Evolutionary conservation across 2,888 invertebrate genomes (phyloP).

Genomic region (Eristalinus sepulchralis): DNA sequence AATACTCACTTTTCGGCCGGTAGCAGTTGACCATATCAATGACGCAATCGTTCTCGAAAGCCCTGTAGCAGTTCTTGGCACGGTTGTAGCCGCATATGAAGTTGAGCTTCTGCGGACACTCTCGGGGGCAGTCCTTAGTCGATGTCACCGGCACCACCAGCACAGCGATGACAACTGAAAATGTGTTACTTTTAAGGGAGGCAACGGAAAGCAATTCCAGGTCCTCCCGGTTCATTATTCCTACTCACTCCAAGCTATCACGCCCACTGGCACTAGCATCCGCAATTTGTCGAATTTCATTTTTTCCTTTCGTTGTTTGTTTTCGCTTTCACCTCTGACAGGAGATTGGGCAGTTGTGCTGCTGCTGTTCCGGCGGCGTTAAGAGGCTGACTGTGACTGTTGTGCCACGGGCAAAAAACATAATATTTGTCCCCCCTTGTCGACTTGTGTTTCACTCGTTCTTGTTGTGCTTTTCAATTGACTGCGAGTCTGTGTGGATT

Average conservation of each 20-base stretch:
- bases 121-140: constrained; percentile 13
- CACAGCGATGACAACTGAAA: not conserved
- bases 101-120: constrained; percentile 21
- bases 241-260: constrained; percentile 18
- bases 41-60: constrained; percentile 26
- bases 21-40: constrained; percentile 32
- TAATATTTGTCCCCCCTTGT: not conserved
- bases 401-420: constrained; percentile 14
- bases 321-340: not conserved
- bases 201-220: not conserved
- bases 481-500: not conserved
- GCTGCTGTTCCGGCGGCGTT: constrained; percentile 1
- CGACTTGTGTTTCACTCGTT: not conserved
- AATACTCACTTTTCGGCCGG: constrained; percentile 21
- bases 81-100: constrained; percentile 14
- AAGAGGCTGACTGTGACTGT: constrained; percentile 30
- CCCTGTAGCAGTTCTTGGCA: constrained; percentile 12
- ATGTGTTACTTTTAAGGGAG: not conserved
- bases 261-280: not conserved
- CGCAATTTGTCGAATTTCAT: constrained; percentile 4
- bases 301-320: not conserved
- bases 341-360: not conserved
- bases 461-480: not conserved
- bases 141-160: not conserved
- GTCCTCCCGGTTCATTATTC: not conserved